Conservation (phyloP, 2,888 invertebrate genomes). For the Hemaris fuciformis region DNA sequence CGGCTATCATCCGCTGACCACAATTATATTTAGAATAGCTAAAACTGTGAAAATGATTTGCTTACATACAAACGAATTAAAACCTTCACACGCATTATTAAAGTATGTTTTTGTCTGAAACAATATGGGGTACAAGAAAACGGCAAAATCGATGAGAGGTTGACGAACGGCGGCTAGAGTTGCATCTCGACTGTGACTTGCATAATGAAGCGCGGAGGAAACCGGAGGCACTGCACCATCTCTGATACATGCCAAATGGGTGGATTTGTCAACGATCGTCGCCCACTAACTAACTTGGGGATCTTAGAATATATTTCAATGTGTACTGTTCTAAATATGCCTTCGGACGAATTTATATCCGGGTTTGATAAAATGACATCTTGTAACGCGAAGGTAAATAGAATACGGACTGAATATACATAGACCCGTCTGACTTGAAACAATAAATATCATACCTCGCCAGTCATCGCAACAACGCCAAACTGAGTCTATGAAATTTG, state of each 20-base stretch:
- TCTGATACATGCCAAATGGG: neutral
- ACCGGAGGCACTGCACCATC: neutral
- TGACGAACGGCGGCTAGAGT: conserved; percentile 34
- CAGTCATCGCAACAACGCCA: too few species aligned
- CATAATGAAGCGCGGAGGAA: conserved; percentile 10
- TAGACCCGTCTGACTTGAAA: too few species aligned
- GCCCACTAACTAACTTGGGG: neutral
- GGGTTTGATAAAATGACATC: too few species aligned
- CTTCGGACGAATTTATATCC: too few species aligned
- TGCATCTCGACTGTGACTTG: conserved; percentile 9
- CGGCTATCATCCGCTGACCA: neutral
- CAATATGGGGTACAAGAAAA: conserved; percentile 8
- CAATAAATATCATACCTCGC: too few species aligned
- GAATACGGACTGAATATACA: too few species aligned
- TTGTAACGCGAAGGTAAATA: too few species aligned
- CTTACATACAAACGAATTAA: neutral
- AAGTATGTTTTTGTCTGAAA: neutral
- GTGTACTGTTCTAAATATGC: too few species aligned
- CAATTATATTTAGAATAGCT: neutral
- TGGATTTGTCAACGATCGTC: neutral
- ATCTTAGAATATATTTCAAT: too few species aligned
- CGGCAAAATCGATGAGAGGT: conserved; percentile 41
- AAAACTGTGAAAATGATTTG: neutral
- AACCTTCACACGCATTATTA: neutral
- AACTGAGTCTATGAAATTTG: too few species aligned